Conservation (phyloP, 2,113 vertebrate species). For the Axis porcinus region DNA sequence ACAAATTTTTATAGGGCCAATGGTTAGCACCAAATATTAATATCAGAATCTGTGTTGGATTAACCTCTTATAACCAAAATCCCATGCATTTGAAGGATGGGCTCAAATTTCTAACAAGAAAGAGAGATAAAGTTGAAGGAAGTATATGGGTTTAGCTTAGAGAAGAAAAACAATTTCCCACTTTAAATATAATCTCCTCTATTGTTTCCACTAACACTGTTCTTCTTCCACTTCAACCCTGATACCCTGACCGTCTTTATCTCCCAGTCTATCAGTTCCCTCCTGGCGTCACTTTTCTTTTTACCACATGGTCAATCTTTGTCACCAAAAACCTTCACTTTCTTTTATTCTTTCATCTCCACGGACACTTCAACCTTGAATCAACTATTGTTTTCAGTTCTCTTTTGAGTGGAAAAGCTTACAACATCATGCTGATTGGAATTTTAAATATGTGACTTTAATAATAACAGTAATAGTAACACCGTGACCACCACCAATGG, state of each 20-base stretch:
- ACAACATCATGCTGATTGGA: not conserved
- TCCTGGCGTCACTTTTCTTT: conserved; percentile 25
- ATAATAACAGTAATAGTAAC: not conserved
- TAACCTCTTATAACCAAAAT: conserved; percentile 16
- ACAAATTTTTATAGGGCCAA: not conserved
- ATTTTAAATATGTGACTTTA: conserved; percentile 46
- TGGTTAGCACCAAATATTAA: not conserved
- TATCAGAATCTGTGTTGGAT: not conserved
- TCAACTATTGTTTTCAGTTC: conserved; percentile 3
- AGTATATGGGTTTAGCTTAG: not conserved
- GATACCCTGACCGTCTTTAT: not conserved
- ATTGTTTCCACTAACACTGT: not conserved
- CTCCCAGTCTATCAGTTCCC: not conserved
- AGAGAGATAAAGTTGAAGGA: not conserved
- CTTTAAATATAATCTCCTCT: not conserved
- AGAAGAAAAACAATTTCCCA: not conserved
- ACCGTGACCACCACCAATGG: not conserved
- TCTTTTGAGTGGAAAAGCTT: not conserved
- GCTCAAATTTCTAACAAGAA: conserved; percentile 26
- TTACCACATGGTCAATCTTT: not conserved
- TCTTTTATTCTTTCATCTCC: conserved; percentile 24
- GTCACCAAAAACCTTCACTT: conserved; percentile 33
- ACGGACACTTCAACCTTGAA: conserved; percentile 3
- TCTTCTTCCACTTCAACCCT: not conserved
- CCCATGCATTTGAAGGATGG: not conserved